Conservation (phyloP, 2,888 invertebrate genomes). For the Heteropelma amictum region DNA sequence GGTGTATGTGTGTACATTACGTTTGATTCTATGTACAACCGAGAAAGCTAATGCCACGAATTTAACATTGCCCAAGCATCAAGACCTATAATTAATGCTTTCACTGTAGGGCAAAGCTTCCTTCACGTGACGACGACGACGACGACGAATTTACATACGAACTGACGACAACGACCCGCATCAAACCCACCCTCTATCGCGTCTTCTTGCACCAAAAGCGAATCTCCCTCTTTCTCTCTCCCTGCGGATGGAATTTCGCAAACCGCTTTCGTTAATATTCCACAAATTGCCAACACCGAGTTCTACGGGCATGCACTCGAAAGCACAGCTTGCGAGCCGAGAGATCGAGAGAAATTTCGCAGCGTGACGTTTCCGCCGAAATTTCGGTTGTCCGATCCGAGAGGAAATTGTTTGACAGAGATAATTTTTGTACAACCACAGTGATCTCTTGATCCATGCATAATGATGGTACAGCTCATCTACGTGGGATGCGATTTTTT, state of each 20-base stretch:
- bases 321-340: neutral
- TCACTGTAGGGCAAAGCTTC: constrained; percentile 40
- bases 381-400: neutral
- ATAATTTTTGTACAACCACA: too few species aligned
- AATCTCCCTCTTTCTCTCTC: constrained; percentile 4
- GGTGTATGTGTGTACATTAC: neutral
- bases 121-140: constrained; percentile 40
- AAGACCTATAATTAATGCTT: constrained; percentile 69
- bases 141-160: constrained; percentile 67
- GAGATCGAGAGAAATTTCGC: neutral
- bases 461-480: too few species aligned
- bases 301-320: neutral
- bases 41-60: constrained; percentile 29
- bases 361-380: constrained; percentile 9
- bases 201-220: neutral
- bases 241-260: constrained; percentile 19
- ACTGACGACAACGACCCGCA: constrained; percentile 54
- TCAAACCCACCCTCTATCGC: constrained; percentile 18
- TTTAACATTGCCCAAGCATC: constrained; percentile 40
- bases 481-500: too few species aligned
- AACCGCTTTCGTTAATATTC: constrained; percentile 42
- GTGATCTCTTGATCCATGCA: too few species aligned
- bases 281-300: constrained; percentile 37
- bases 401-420: too few species aligned
- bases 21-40: constrained; percentile 34